These are phyloP conservation scores for Megalopta genalis DNA, from an alignment of 1,140 invertebrate genomes.

Conservation along the genomic window DNA sequence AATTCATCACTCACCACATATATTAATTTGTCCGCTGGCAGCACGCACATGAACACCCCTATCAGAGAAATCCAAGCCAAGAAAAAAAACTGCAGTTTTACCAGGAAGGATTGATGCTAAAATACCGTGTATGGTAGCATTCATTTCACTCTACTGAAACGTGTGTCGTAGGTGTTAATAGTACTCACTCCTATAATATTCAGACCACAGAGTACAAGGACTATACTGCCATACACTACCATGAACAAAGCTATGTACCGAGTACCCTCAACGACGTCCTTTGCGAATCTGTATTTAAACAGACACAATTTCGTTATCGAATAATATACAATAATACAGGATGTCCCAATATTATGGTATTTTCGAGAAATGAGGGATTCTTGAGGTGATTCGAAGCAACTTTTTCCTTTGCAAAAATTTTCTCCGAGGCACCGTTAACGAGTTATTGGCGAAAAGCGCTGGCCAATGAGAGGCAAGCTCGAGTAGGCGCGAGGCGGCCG, in stretches of 20 bases:
- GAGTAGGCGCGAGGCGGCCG: no score
- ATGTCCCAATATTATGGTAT: no score
- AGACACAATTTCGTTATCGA: no score
- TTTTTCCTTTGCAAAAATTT: no score
- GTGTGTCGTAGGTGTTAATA: neutral
- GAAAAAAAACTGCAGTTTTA: conserved; percentile 55
- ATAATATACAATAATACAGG: no score
- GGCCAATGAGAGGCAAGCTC: no score
- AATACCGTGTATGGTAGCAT: neutral
- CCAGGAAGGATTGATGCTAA: conserved; percentile 26
- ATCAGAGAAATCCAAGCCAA: conserved; percentile 40
- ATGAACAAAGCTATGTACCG: neutral
- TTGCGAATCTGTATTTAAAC: conserved; percentile 1
- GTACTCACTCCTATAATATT: conserved; percentile 19
- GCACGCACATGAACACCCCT: conserved; percentile 62
- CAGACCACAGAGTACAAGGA: neutral
- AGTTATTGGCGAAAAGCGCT: no score
- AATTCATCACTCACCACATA: conserved; percentile 51
- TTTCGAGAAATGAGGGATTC: no score
- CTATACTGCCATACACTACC: neutral
- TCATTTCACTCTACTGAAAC: neutral
- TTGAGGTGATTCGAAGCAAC: no score
- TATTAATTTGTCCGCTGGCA: conserved; percentile 63
- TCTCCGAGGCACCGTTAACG: no score
- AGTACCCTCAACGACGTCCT: neutral